Conservation (phyloP, 2,113 vertebrate genomes). For the Argyrosomus japonicus region DNA sequence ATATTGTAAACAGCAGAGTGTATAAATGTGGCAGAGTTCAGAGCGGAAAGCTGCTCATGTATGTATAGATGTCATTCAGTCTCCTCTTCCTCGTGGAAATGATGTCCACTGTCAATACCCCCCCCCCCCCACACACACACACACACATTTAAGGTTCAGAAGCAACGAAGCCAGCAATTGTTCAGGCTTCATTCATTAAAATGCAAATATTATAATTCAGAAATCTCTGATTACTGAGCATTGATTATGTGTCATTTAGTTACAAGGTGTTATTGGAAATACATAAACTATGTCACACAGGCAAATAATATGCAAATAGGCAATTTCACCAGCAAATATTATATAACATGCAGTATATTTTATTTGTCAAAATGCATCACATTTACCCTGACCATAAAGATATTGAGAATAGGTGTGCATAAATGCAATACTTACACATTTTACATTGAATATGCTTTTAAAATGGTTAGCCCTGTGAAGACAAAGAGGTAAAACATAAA, state of each 20-base stretch:
- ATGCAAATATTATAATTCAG: conserved; percentile 32
- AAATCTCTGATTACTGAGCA: conserved; percentile 24
- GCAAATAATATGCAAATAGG: conserved; percentile 35
- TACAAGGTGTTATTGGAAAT: conserved; percentile 38
- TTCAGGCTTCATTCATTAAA: conserved; percentile 27
- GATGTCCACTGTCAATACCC: conserved; percentile 86
- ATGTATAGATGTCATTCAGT: conserved; percentile 75
- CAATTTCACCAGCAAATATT: conserved; percentile 20
- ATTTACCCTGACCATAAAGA: background rate
- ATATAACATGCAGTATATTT: background rate
- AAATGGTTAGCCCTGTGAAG: background rate
- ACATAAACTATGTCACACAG: conserved; percentile 20
- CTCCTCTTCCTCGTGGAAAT: conserved; percentile 89
- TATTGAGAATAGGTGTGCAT: background rate
- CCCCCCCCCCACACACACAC: background rate
- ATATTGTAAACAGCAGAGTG: conserved; percentile 97
- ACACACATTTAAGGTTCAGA: background rate
- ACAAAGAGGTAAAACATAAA: background rate
- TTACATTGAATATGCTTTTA: background rate
- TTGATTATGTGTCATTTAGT: conserved; percentile 24
- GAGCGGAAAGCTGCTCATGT: conserved; percentile 85
- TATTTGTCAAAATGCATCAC: background rate
- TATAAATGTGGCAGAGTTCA: conserved; percentile 93
- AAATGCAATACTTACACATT: background rate
- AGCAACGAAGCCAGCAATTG: background rate